Evolutionary conservation across 1,140 invertebrate genomes (phyloP).

Genomic region (Grapholita molesta): DNA sequence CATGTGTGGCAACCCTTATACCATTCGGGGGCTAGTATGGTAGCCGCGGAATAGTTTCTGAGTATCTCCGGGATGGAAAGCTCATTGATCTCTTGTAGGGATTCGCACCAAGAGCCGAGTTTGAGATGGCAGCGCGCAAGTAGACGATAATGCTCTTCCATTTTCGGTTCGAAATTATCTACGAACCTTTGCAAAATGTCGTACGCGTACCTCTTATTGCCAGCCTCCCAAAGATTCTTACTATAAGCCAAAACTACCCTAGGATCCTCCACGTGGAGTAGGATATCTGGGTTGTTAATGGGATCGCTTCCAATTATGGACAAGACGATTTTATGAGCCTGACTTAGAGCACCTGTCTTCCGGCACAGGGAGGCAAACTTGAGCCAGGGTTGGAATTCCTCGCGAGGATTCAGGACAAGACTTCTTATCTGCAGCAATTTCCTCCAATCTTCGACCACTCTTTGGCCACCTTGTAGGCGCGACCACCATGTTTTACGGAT

Average conservation of each 20-base stretch:
- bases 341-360: conserved; percentile 91
- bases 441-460: conserved; percentile 98
- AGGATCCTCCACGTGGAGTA: conserved; percentile 85
- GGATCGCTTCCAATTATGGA: conserved; percentile 92
- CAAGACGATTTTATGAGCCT: conserved; percentile 95
- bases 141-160: conserved; percentile 83
- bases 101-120: conserved; percentile 94
- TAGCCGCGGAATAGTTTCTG: conserved; percentile 92
- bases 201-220: conserved; percentile 87
- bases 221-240: conserved; percentile 95
- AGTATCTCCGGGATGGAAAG: conserved; percentile 90
- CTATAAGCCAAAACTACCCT: conserved; percentile 95
- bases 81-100: conserved; percentile 89
- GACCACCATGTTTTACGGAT: conserved; percentile 98
- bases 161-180: conserved; percentile 81
- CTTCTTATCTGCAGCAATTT: conserved; percentile 96
- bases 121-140: conserved; percentile 93
- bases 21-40: conserved; percentile 92
- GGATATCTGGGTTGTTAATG: conserved; percentile 80
- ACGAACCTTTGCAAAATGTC: conserved; percentile 89
- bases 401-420: conserved; percentile 93
- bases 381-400: conserved; percentile 97
- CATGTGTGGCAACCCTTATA: conserved; percentile 99
- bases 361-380: conserved; percentile 98
- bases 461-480: conserved; percentile 94